Conservation (phyloP, 2,113 vertebrate genomes). For the Stegastes partitus region DNA sequence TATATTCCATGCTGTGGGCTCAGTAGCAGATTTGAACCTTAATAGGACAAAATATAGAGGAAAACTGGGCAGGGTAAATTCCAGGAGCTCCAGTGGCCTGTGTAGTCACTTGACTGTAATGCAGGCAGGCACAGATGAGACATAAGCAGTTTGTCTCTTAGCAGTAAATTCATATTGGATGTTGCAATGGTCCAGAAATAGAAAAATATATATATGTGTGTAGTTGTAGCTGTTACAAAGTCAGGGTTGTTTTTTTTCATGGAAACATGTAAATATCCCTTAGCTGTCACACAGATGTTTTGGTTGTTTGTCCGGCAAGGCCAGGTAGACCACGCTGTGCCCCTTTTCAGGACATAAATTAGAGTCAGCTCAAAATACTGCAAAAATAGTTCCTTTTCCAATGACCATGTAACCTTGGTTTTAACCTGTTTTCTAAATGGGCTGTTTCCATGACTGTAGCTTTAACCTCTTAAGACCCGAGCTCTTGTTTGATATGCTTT, state of each 20-base stretch:
- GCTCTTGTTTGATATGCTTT: too few relatives aligned
- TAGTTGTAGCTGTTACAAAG: slow-evolving; percentile 18
- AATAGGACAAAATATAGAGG: not conserved
- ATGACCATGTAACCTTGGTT: too few relatives aligned
- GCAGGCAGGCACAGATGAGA: slow-evolving; percentile 36
- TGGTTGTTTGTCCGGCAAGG: not conserved
- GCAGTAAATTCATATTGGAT: slow-evolving; percentile 22
- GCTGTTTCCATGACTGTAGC: too few relatives aligned
- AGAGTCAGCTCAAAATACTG: too few relatives aligned
- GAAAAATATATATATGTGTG: not conserved
- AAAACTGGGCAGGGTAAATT: slow-evolving; percentile 8
- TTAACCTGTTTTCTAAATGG: too few relatives aligned
- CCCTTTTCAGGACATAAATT: too few relatives aligned
- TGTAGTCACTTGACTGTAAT: slow-evolving; percentile 46
- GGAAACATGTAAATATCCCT: slow-evolving; percentile 17
- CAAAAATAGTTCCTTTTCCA: too few relatives aligned
- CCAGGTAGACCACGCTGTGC: too few relatives aligned
- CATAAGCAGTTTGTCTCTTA: slow-evolving; percentile 31
- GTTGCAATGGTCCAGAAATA: slow-evolving; percentile 25
- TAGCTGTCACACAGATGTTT: slow-evolving; percentile 3
- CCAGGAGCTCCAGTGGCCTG: slow-evolving; percentile 12
- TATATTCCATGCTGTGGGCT: not conserved
- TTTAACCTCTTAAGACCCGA: too few relatives aligned
- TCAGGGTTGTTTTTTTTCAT: slow-evolving; percentile 25
- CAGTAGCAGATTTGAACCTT: not conserved